Evolutionary conservation across 2,113 vertebrate genomes (phyloP), one percentile per base, ranked within the genome.

Genomic region (Callipepla squamata): DNA sequence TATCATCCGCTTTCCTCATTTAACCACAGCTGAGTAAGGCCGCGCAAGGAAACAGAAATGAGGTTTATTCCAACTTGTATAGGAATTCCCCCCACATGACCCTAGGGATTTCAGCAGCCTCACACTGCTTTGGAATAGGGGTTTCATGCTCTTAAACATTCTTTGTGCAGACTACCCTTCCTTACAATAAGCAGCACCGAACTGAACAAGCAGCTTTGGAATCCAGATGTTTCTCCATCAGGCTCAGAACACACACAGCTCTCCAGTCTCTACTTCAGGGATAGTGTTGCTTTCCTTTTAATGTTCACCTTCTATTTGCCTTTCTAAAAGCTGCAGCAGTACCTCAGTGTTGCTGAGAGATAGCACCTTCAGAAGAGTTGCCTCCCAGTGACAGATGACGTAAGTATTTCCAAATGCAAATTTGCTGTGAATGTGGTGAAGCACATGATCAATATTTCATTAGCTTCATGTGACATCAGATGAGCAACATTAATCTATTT

Each of bases 21-120:
- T 94, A 94, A 91, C 91, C 93, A 85, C 79, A 87, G 50, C 47
- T 38, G 26, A 90, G 65, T 59, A 80, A 89, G 89, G 93, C 91
- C 84, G 87, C 51, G 51, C 85, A 87, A 82, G 85, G 81, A 65
- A 94, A 96, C 12, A 72, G 61, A 25, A 92, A 45, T 47, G 51
- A 85, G 79, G 65, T 85, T 96, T 96, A 94, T 44, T 88, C 47
- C 53, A 74, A 57, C 17, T 47, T 65, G 57, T 40, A 23, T 19
- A 65, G 82, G 44, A 95, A 72, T 94, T 93, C 47, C 51, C 93
- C 95, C 69, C 44, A 44, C 65, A 28, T 94, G 90, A 96, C 93
- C 90, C 78, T 36, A 40, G 78, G 85, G 89, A 94, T 94, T 96
- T 87, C 84, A 91, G 75, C 61, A 77, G 90, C 32, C 72, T 84